A percentile compares a stretch with the other conserved stretches of the same genome.
Evolutionary conservation across 2,113 vertebrate species (phyloP).

Genomic region (Hippolais icterina): DNA sequence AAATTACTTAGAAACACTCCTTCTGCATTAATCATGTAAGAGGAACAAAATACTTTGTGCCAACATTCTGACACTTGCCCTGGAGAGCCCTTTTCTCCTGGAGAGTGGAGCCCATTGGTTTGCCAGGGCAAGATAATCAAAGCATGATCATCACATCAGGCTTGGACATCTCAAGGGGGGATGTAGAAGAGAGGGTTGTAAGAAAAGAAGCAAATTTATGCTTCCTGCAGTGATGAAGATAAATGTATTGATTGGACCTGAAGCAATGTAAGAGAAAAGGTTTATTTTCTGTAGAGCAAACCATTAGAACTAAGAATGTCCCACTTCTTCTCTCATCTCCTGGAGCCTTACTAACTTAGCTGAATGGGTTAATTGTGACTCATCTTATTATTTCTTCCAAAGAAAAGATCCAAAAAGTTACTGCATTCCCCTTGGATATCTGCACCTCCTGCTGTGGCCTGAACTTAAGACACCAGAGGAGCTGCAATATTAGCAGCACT

Average conservation of each 20-base stretch:
- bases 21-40: not conserved
- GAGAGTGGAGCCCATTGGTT: not conserved
- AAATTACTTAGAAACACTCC: not conserved
- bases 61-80: not conserved
- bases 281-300: not conserved
- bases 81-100: not conserved
- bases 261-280: not conserved
- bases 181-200: not conserved
- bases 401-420: conserved; percentile 55
- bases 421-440: conserved; percentile 7
- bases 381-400: conserved; percentile 34
- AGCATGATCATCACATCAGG: not conserved
- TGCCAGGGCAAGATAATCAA: not conserved
- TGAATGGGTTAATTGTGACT: conserved; percentile 13
- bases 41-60: not conserved
- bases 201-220: not conserved
- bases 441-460: conserved; percentile 52
- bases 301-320: not conserved
- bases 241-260: not conserved
- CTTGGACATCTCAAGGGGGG: not conserved
- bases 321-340: not conserved
- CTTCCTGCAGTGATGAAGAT: not conserved
- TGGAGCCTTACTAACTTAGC: not conserved
- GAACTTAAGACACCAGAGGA: conserved; percentile 53
- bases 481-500: conserved; percentile 40